phyloP scores from a whole-genome alignment of 2,888 invertebrate species.

The Nephrotoma appendiculata region DNA sequence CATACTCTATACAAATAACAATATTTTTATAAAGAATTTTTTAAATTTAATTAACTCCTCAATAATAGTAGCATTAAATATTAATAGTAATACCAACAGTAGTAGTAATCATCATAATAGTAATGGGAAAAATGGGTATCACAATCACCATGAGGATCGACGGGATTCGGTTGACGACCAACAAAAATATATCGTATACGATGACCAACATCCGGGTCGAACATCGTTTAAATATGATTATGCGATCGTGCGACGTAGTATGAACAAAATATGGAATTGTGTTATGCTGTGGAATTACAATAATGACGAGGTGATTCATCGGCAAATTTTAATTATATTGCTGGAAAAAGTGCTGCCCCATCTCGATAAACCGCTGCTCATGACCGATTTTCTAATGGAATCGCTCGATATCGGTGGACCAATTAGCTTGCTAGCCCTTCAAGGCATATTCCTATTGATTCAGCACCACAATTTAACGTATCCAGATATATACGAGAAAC shows the following conservation, averaged over 20 bases:
- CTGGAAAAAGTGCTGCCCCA: constrained; percentile 70
- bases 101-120: constrained; percentile 10
- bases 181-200: neutral
- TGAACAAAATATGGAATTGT: constrained; percentile 63
- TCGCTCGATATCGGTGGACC: constrained; percentile 77
- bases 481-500: constrained; percentile 84
- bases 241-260: constrained; percentile 34
- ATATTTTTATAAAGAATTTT: constrained; percentile 45
- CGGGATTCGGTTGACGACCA: constrained; percentile 15
- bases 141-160: constrained; percentile 21
- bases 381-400: constrained; percentile 86
- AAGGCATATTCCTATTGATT: constrained; percentile 81
- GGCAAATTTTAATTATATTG: constrained; percentile 63
- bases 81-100: constrained; percentile 18
- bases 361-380: constrained; percentile 62
- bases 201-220: neutral
- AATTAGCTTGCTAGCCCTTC: constrained; percentile 76
- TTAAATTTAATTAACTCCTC: constrained; percentile 43
- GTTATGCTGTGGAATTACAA: constrained; percentile 61
- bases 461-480: constrained; percentile 87
- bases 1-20: constrained; percentile 25
- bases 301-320: constrained; percentile 45
- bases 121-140: neutral
- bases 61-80: neutral
- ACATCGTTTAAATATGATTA: constrained; percentile 37